A percentile compares a stretch with the other conserved stretches of the same genome.
Evolutionary conservation across 2,113 vertebrate species (phyloP).

Genomic region (Cardinalis cardinalis): DNA sequence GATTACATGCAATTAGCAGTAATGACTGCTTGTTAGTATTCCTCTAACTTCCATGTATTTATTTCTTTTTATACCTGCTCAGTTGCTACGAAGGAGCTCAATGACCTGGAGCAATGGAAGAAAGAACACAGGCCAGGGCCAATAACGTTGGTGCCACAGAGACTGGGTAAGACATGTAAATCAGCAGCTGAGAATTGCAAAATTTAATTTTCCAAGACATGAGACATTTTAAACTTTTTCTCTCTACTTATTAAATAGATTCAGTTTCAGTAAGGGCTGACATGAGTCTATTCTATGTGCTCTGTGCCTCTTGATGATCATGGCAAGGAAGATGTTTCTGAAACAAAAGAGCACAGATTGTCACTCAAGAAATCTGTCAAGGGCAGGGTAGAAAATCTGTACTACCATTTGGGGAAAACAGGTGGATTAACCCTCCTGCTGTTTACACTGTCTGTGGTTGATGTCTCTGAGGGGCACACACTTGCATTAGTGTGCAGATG

Average conservation of each 20-base stretch:
- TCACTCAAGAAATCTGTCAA: neutral
- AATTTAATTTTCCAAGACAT: neutral
- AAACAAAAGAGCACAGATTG: neutral
- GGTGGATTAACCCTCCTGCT: neutral
- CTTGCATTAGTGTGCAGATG: neutral
- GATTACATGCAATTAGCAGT: neutral
- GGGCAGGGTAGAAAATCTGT: neutral
- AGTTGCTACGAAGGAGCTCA: conserved; percentile 80
- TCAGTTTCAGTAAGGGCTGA: neutral
- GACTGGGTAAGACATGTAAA: conserved; percentile 73
- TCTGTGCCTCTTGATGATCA: neutral
- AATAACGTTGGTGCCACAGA: conserved; percentile 65
- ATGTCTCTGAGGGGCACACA: neutral
- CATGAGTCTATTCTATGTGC: neutral
- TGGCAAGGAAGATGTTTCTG: neutral
- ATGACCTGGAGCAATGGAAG: conserved; percentile 69
- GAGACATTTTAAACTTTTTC: neutral
- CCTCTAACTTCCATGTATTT: neutral
- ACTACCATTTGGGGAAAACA: neutral
- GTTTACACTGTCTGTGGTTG: neutral
- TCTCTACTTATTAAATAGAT: neutral
- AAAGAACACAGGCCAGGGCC: conserved; percentile 61
- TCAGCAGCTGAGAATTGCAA: neutral
- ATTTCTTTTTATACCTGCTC: neutral
- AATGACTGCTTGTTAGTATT: neutral